Base-by-base conservation (phyloP, 1,140 invertebrate species). In the Littorina saxatilis region DNA sequence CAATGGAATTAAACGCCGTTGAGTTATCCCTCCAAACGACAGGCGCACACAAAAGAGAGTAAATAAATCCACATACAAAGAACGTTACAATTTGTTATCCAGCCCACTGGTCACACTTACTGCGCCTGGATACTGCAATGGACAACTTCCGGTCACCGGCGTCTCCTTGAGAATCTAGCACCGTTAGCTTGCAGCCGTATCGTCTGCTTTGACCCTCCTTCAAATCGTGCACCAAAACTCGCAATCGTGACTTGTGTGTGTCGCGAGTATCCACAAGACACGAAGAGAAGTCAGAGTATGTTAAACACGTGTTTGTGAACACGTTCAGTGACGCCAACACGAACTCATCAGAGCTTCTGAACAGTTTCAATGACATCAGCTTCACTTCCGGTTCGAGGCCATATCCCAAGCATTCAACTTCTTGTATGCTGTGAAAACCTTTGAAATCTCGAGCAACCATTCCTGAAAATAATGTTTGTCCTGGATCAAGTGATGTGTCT, bases 351-450 rank as follows among this genome's bases (percentile, higher is more conserved):
- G 47, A 75, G 27, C 23, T 27, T 17, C 55, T n/a, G n/a, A 29
- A 75, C 43, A 75, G n/a, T 55, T 50, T 75, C 2, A 75, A 37
- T 37, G 43, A 75, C 7, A 75, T 20, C 11, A 75, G 43, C 20
- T 55, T 50, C 29, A 75, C 73, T 75, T 75, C 73, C 50, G 73
- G 37, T 52, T 32, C n/a, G 29, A 75, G 43, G 13, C 43, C 20
- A n/a, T 52, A 9, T 29, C 73, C 73, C 47, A 1, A 55, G 47
- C 73, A 75, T 29, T 52, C 50, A 5, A 75, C 73, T 75, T 75
- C 73, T 32, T 75, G 73, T 55, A 75, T 52, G 73, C 73, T 75
- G 9, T 23, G 43, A 27, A 75, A 29, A n/a, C 47, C 73, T 50
- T 52, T 47, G 50, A 75, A 75, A 52, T 75, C 73, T 27, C 50